Evolutionary conservation across 2,888 invertebrate genomes (phyloP).

Genomic region (Sarcophaga variegata): DNA sequence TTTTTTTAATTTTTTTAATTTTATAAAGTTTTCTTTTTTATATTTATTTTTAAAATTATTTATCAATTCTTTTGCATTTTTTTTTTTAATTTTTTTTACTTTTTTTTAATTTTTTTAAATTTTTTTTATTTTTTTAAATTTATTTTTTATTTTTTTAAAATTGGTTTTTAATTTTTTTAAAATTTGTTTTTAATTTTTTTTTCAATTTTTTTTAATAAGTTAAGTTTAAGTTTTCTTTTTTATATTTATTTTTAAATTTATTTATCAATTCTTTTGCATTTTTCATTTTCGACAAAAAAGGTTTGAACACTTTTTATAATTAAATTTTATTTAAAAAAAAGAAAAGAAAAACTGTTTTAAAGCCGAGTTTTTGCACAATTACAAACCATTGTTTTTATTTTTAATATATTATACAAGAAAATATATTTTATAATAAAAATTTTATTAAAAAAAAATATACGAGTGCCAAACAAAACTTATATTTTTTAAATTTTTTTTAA

Average conservation of each 20-base stretch:
- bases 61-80: too few relatives aligned
- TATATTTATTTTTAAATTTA: background rate
- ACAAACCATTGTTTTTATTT: background rate
- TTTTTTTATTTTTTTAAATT: too few relatives aligned
- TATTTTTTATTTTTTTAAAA: too few relatives aligned
- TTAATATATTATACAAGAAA: background rate
- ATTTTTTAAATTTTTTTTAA: constrained; percentile 10
- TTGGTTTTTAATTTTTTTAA: too few relatives aligned
- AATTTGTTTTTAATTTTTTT: too few relatives aligned
- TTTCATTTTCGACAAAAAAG: constrained; percentile 31
- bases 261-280: background rate
- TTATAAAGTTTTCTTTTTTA: too few relatives aligned
- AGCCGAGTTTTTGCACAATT: constrained; percentile 53
- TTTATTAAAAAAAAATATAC: background rate
- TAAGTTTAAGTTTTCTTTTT: background rate
- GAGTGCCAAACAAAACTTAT: constrained; percentile 56
- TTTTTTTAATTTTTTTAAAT: too few relatives aligned
- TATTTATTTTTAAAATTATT: too few relatives aligned
- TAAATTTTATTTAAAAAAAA: background rate
- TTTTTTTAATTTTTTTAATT: too few relatives aligned
- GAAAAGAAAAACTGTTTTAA: constrained; percentile 68
- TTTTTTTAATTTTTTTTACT: too few relatives aligned
- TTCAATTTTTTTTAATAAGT: too few relatives aligned
- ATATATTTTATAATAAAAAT: background rate
- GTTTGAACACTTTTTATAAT: constrained; percentile 63